phyloP scores from a whole-genome alignment of 1,140 invertebrate genomes.

The Hypsibius dujardini region DNA sequence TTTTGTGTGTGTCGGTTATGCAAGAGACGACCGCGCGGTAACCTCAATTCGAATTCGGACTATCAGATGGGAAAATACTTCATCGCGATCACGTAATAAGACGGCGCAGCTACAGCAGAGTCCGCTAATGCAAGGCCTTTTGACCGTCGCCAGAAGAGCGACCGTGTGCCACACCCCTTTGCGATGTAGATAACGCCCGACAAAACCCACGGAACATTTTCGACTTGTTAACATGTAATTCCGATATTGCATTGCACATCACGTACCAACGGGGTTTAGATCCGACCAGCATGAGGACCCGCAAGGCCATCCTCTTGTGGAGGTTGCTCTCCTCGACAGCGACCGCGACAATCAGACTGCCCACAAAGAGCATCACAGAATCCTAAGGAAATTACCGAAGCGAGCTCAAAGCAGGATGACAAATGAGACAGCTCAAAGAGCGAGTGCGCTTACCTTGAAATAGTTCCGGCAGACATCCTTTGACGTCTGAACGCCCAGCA shows the following conservation, averaged over 20 bases:
- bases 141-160: too few species aligned
- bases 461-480: slow-evolving; percentile 18
- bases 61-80: too few species aligned
- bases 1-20: too few species aligned
- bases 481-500: slow-evolving; percentile 42
- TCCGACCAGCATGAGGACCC: slow-evolving; percentile 31
- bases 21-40: too few species aligned
- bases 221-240: too few species aligned
- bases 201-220: too few species aligned
- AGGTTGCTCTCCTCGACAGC: slow-evolving; percentile 35
- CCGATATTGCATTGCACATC: not conserved
- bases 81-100: too few species aligned
- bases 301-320: slow-evolving; percentile 33
- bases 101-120: too few species aligned
- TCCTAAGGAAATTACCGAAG: not conserved
- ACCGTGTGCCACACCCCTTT: too few species aligned
- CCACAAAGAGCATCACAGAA: slow-evolving; percentile 27
- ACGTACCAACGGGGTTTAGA: slow-evolving; percentile 27
- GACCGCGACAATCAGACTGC: slow-evolving; percentile 30
- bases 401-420: not conserved
- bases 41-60: too few species aligned
- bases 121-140: too few species aligned
- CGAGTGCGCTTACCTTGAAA: slow-evolving; percentile 18
- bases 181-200: too few species aligned
- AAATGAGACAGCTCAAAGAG: slow-evolving; percentile 21